These are phyloP conservation scores for Hystrix brachyura DNA, from an alignment of 2,113 vertebrate species.

Conservation along the genomic window DNA sequence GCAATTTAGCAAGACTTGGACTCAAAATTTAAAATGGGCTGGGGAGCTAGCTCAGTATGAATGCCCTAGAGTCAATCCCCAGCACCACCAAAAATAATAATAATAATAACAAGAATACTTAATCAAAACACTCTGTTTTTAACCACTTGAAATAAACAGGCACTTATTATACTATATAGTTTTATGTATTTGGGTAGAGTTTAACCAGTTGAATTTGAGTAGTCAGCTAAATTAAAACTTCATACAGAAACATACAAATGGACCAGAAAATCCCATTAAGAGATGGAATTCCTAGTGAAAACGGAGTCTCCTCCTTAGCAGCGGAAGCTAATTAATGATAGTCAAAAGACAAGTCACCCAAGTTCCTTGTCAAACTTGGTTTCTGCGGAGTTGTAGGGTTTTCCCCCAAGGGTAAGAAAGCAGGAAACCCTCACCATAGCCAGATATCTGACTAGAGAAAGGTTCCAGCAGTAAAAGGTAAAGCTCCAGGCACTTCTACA, in stretches of 20 bases:
- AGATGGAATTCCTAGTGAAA: background rate
- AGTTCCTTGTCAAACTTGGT: slow-evolving; percentile 71
- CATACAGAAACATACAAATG: background rate
- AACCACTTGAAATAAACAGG: background rate
- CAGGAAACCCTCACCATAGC: slow-evolving; percentile 82
- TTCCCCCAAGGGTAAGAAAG: slow-evolving; percentile 78
- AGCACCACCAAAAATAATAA: background rate
- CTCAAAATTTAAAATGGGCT: background rate
- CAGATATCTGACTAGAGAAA: slow-evolving; percentile 64
- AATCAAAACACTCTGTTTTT: slow-evolving; percentile 14
- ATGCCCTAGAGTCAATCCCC: background rate
- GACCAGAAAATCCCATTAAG: background rate
- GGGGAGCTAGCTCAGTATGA: background rate
- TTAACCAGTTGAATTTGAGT: background rate
- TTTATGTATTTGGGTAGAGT: background rate
- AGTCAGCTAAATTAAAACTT: background rate
- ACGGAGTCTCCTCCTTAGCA: background rate
- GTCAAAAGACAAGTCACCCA: slow-evolving; percentile 45
- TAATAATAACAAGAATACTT: background rate
- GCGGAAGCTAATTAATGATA: slow-evolving; percentile 65
- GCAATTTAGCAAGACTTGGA: background rate
- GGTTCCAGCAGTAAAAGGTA: slow-evolving; percentile 74
- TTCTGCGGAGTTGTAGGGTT: slow-evolving; percentile 62
- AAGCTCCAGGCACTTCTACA: slow-evolving; percentile 79
- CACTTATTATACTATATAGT: background rate